Evolutionary conservation across 2,113 vertebrate species (phyloP), one percentile per base, ranked within the genome.

Genomic region (Chaenocephalus aceratus): DNA sequence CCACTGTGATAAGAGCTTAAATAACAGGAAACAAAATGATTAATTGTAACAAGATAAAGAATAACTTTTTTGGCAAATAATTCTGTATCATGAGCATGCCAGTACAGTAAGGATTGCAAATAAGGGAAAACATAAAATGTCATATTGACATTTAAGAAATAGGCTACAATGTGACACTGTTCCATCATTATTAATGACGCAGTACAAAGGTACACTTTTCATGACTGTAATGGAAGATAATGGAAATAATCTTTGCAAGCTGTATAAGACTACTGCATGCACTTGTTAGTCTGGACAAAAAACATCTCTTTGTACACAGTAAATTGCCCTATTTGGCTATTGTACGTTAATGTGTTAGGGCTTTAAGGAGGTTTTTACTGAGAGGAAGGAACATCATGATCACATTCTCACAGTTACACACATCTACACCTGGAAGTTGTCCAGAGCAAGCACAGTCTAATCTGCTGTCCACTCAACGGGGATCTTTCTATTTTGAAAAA

Each of bases 1-100:
- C 46, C 68, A 58, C 76, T 75, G 34, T 75, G 86, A 74, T 62
- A 69, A 59, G 21, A 73, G 86, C 76, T 73, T 62, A 59, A 73
- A 85, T 57, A 52, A 57, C 30, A 41, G 9, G 23, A 5, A 16
- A 76, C 18, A 51, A 63, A 64, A 15, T 26, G 48, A 11, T 8
- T 63, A 11, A 26, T 23, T 82, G 51, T 53, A 49, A 53, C 18
- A 41, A 21, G 61, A 14, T 63, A 26, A 64, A 86, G 52, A 79
- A 44, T 8, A 75, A 68, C 26, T 9, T 61, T 16, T 46, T 62
- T 23, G 1, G 14, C 15, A 48, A 65, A 66, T 4, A 53, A n/a
- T 60, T 61, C 16, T 36, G 36, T 18, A 16, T 73, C 10, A 0
- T 74, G 44, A 45, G 4, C n/a, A 18, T 21, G 56, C 5, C 49